phyloP scores from a whole-genome alignment of 1,140 invertebrate species.

The Brachionus koreanus region DNA sequence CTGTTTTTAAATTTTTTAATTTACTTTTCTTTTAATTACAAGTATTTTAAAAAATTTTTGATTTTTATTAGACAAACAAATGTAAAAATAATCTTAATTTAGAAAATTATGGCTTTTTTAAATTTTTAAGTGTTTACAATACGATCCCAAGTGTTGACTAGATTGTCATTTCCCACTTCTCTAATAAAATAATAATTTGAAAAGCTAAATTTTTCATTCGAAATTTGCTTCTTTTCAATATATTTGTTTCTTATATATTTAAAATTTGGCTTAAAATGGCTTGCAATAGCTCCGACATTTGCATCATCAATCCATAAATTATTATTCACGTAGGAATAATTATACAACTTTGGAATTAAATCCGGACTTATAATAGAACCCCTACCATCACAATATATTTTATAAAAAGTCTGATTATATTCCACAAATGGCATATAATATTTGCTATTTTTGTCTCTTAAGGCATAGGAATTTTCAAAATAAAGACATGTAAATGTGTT shows the following conservation, averaged over 20 bases:
- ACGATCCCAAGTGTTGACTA: neutral
- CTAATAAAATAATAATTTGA: neutral
- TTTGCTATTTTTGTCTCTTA: neutral
- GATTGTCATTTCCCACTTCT: neutral
- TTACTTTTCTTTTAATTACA: no score
- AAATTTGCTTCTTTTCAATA: neutral
- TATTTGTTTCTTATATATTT: neutral
- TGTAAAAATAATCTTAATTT: no score
- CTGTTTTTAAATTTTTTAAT: no score
- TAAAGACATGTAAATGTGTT: neutral
- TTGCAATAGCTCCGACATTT: neutral
- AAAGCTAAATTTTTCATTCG: neutral
- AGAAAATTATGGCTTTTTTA: no score
- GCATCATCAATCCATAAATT: neutral
- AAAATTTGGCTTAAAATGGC: neutral
- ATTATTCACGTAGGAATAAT: neutral
- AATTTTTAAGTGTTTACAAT: neutral
- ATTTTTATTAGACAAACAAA: no score
- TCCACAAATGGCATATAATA: neutral
- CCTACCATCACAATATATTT: neutral
- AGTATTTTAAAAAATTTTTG: no score
- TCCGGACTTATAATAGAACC: neutral
- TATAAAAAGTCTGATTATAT: neutral
- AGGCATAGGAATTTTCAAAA: neutral
- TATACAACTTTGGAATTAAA: constrained; percentile 27